These are phyloP conservation scores for Circaetus cinerascens DNA, from an alignment of 2,113 vertebrate genomes.

Conservation along the genomic window DNA sequence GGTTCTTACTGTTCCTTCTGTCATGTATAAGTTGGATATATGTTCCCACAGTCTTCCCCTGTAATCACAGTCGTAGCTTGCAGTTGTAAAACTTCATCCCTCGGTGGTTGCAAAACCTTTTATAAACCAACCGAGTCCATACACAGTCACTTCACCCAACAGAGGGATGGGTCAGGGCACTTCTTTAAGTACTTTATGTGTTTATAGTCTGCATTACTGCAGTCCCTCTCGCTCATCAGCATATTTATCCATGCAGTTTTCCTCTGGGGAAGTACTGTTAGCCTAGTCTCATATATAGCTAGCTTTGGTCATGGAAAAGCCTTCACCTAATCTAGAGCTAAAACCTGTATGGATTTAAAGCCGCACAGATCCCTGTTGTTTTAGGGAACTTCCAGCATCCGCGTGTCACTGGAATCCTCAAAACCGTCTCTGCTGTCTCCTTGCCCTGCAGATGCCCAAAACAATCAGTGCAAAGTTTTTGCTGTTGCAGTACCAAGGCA, in stretches of 20 bases:
- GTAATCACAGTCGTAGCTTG: not conserved
- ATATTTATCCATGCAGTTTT: not conserved
- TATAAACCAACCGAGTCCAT: not conserved
- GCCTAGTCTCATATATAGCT: not conserved
- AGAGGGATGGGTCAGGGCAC: not conserved
- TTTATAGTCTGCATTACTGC: not conserved
- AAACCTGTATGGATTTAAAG: not conserved
- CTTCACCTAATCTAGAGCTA: not conserved
- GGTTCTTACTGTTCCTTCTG: not conserved
- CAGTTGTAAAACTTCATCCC: not conserved
- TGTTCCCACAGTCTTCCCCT: not conserved
- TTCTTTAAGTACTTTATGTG: not conserved
- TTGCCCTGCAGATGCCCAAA: not conserved
- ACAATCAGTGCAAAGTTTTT: not conserved
- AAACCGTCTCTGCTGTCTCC: not conserved
- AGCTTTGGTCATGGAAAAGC: not conserved
- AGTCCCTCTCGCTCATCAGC: not conserved
- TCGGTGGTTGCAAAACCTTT: not conserved
- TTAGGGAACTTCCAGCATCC: not conserved
- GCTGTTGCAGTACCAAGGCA: not conserved
- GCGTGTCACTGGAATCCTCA: not conserved
- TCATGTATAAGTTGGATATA: rapidly evolving
- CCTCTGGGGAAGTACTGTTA: not conserved
- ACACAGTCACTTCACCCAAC: not conserved
- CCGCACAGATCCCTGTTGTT: not conserved